A percentile compares a stretch with the other conserved stretches of the same genome.
Conservation (phyloP, 2,113 vertebrate genomes). For the Prochilodus magdalenae region DNA sequence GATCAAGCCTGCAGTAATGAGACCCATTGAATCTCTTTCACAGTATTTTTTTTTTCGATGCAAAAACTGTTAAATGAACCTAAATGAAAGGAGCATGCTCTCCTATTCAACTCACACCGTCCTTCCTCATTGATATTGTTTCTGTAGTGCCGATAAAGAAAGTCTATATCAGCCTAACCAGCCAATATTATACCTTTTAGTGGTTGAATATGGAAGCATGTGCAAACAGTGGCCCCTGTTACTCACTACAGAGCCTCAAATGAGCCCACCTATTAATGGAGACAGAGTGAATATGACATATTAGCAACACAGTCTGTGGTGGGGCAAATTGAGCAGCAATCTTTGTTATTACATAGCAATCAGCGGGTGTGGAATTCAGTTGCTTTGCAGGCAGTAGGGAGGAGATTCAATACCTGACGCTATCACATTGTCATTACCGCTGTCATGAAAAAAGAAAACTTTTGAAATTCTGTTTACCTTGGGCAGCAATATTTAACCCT, state of each 20-base stretch:
- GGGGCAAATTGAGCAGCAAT: background rate
- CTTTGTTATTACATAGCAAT: background rate
- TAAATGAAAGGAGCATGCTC: background rate
- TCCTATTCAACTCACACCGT: background rate
- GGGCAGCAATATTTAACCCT: too few relatives aligned
- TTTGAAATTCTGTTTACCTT: too few relatives aligned
- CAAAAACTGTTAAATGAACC: background rate
- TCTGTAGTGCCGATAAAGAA: background rate
- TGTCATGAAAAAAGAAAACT: too few relatives aligned
- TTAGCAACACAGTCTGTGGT: background rate
- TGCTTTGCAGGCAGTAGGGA: background rate
- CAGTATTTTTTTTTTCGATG: background rate
- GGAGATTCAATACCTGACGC: too few relatives aligned
- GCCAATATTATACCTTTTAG: background rate
- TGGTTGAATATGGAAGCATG: background rate
- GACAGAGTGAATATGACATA: conserved; percentile 31
- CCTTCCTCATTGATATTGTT: background rate
- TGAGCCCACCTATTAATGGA: conserved; percentile 2
- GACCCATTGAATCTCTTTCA: background rate
- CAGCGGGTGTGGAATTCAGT: background rate
- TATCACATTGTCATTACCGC: too few relatives aligned
- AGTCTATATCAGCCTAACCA: conserved; percentile 3
- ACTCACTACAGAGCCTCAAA: background rate
- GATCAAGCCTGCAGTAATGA: background rate
- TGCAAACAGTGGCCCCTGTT: background rate